Conservation (phyloP, 2,888 invertebrate species). For the Ochlodes sylvanus region DNA sequence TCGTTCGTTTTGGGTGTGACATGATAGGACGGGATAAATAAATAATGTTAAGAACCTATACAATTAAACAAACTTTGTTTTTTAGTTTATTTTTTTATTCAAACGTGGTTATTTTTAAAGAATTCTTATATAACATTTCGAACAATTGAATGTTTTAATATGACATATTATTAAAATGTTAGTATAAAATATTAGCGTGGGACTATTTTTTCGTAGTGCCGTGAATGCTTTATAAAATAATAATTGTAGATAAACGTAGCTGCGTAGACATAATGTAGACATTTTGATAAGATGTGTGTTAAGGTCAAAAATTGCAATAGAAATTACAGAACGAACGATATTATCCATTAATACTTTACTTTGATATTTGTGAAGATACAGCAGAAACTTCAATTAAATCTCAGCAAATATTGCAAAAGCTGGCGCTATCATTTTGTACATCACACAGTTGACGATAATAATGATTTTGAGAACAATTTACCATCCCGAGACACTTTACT, state of each 20-base stretch:
- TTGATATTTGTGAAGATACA: conserved; percentile 5
- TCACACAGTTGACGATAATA: background rate
- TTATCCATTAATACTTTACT: conserved; percentile 5
- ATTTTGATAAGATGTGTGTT: conserved; percentile 4
- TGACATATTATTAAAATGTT: no score
- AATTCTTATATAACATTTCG: no score
- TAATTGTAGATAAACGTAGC: background rate
- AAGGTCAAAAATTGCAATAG: background rate
- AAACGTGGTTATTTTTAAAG: no score
- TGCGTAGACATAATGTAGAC: conserved; percentile 1
- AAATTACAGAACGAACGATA: conserved; percentile 1
- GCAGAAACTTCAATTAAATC: conserved; percentile 4
- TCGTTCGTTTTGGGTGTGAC: no score
- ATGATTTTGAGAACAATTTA: conserved; percentile 1
- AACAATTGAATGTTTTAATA: no score
- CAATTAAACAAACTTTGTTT: no score
- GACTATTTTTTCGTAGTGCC: background rate
- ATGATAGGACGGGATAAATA: no score
- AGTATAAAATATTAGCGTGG: no score
- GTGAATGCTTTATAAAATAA: background rate
- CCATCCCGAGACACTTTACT: conserved; percentile 6
- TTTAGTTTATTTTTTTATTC: no score
- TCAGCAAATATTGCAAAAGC: conserved; percentile 7
- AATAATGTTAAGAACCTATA: no score
- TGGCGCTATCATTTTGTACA: conserved; percentile 8